Evolutionary conservation across 2,888 invertebrate species (phyloP), one percentile per base, ranked within the genome.

Genomic region (Diploptera punctata): DNA sequence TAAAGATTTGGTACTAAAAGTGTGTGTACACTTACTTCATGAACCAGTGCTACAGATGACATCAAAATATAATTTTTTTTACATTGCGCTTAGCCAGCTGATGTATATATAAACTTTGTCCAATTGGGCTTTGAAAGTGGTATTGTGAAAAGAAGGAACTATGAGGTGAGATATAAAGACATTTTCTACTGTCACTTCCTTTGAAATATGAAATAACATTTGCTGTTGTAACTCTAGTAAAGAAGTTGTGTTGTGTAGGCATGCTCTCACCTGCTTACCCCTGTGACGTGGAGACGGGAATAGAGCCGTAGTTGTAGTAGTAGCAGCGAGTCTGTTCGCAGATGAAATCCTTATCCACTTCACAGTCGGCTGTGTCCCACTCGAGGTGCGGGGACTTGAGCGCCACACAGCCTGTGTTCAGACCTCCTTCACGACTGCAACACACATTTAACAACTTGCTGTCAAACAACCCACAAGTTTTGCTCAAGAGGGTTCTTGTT

Each of bases 271-370:
- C 91, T 91, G 80, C 93, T 93, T 94, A 94, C 93, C 93, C 93
- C 93, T 94, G 93, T 89, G 93, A 90, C 80, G 93, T 92, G 83
- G 93, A 93, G 81, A 93, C 93, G 83, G 93, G 93, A 87, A 93
- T 93, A 84, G 93, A 93, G 83, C 93, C 94, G 84, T 94, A 94
- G 86, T 94, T 94, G 87, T 93, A 94, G 86, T 93, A 94, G 85
- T 94, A 94, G 86, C 94, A 94, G 81, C 94, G 89, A 76, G 94
- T 94, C 86, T 94, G 93, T 86, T 94, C 94, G 86, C 94, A 94
- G 81, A 94, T 93, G 84, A 94, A 94, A 85, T 94, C 93, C 86
- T 93, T 94, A 79, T 92, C 89, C 80, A 90, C 89, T 76, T 90
- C 91, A 83, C 94, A 94, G 84, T 94, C 92, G 81, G 93, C 91